Conservation (phyloP, 2,113 vertebrate species). For the Gorsachius goisagi region DNA sequence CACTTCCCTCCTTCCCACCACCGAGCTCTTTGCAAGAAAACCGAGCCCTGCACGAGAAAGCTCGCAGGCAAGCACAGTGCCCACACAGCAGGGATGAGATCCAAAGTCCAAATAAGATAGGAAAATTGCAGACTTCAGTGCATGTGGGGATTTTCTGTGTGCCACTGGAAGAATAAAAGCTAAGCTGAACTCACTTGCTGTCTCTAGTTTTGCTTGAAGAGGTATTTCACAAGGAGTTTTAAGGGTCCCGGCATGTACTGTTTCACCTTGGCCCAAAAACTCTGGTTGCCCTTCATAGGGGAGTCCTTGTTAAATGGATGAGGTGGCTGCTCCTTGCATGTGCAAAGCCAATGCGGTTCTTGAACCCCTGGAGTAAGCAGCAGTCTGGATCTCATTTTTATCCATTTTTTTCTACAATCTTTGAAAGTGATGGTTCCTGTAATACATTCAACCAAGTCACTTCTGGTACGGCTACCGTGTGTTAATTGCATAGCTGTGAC, state of each 20-base stretch:
- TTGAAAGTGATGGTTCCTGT: background rate
- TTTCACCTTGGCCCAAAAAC: background rate
- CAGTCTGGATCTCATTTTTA: background rate
- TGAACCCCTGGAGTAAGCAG: background rate
- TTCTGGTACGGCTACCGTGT: accelerated
- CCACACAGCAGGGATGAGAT: background rate
- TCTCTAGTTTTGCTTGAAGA: background rate
- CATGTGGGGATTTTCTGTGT: background rate
- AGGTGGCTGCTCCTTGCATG: background rate
- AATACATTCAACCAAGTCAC: accelerated
- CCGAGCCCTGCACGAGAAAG: too few relatives aligned
- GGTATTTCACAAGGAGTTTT: background rate
- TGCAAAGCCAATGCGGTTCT: background rate
- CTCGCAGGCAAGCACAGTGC: accelerated
- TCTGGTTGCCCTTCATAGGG: accelerated
- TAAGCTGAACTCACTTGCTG: background rate
- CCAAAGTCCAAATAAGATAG: accelerated
- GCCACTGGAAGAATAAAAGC: background rate
- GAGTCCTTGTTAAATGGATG: background rate
- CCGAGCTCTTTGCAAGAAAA: background rate
- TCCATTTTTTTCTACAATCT: too few relatives aligned
- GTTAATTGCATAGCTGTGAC: background rate
- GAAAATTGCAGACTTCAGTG: background rate
- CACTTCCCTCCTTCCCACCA: background rate
- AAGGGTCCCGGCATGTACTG: background rate